Percentiles rank a stretch among this genome's conserved stretches.
Evolutionary conservation across 1,140 invertebrate genomes (phyloP).

Genomic region (Chironomus striatipennis): DNA sequence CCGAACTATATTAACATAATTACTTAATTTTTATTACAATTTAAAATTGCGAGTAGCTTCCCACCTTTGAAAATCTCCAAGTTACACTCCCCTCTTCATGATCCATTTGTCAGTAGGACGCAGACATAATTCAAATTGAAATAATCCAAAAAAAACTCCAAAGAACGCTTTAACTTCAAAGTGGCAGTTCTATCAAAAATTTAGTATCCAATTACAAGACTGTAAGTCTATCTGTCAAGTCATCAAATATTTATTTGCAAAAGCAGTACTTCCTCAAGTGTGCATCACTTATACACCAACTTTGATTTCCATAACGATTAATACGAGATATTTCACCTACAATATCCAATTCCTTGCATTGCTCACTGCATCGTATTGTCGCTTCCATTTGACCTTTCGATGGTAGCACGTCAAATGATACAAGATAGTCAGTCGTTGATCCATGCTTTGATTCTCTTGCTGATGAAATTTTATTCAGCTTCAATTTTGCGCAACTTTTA

Average conservation of each 20-base stretch:
- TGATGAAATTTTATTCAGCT: slow-evolving; percentile 41
- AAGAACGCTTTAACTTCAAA: no score
- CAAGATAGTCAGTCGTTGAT: slow-evolving; percentile 40
- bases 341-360: slow-evolving; percentile 24
- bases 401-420: slow-evolving; percentile 42
- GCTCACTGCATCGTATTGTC: slow-evolving; percentile 37
- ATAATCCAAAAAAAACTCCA: no score
- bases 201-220: no score
- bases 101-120: no score
- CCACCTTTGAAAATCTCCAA: no score
- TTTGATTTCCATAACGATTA: slow-evolving; percentile 44
- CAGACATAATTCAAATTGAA: no score
- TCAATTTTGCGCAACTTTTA: slow-evolving; percentile 43
- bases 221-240: no score
- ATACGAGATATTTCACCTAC: slow-evolving; percentile 45
- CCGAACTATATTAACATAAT: no score
- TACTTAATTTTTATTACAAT: no score
- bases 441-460: slow-evolving; percentile 29
- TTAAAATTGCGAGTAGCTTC: no score
- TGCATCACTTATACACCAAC: slow-evolving; percentile 40
- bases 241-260: slow-evolving; percentile 27
- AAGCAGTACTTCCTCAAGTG: slow-evolving; percentile 43
- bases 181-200: no score
- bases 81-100: no score
- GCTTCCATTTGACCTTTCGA: slow-evolving; percentile 46